Base-by-base conservation (phyloP, 2,797 vertebrate genomes). In the Atherinosoma microstoma region DNA sequence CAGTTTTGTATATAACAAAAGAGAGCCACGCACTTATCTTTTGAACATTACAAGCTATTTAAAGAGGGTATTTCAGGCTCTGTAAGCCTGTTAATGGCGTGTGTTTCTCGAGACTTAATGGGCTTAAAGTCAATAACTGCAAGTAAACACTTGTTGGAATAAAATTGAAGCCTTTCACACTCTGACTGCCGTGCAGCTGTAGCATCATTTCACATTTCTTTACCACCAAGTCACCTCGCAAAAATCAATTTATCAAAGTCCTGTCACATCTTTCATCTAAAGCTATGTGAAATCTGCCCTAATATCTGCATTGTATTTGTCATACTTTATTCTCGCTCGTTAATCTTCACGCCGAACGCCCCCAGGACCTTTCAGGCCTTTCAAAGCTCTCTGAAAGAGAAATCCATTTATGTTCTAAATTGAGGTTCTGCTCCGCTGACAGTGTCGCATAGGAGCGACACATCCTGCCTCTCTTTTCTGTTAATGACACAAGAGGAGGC, bases 331-430 rank as follows among this genome's bases (percentile, higher is more conserved):
- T 59, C 51, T 1, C n/a, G 32, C 79, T 85, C 70, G 62, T 78
- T 84, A 69, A 71, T 81, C 71, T 75, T 71, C 66, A 34, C 0
- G 1, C 13, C 27, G 22, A 70, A 32, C 51, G 36, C 51, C 18
- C 5, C 1, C 11, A 18, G 53, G 71, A 56, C 64, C 63, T 53
- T 61, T 76, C 40, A 32, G 22, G 38, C 34, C 40, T 60, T 62
- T 79, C 29, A 59, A 40, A 36, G 20, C 16, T 22, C 42, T 18
- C 49, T 70, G 58, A 45, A 12, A 9, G 11, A 15, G 24, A 65
- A 59, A 77, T 63, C 51, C 22, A 73, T 80, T 82, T 59, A 56
- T 59, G 69, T 74, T 70, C 16, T 58, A 83, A 79, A 82, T 72
- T 56, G 64, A 61, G 67, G 71, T 83, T 78, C 59, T 51, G 67